Evolutionary conservation across 2,888 invertebrate species (phyloP), one percentile per base, ranked within the genome.

Genomic region (Bruchidius siliquastri): DNA sequence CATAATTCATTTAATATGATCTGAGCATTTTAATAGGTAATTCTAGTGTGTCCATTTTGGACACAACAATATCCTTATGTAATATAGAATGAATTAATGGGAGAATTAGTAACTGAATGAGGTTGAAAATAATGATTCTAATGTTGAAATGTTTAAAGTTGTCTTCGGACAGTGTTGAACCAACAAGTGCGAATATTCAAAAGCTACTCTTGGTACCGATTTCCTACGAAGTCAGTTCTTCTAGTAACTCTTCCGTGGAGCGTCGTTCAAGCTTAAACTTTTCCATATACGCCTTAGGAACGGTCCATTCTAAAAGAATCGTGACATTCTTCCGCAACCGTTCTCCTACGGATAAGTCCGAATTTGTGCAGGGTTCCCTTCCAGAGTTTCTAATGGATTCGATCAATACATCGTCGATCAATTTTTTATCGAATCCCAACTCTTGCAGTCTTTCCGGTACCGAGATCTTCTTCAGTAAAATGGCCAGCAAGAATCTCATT

Each of bases 401-500:
- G 72, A 92, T 88, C 0, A 96, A 88, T 2, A 96, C 92, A 77
- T 95, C 93, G 83, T 96, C 96, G 76, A 96, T 94, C 8, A 95
- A 89, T 71, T 92, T 88, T 81, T 90, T 91, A 86, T 91, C 90
- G 85, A 91, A 91, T 81, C 96, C 95, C 83, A 96, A 87, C 81
- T 92, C 92, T 76, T 92, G 91, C 70, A 96, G 88, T 81, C 92
- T 91, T 79, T 93, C 92, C 78, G 92, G 91, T n/a, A 92, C 91
- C 21, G 95, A 95, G 77, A 96, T 95, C 86, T 93, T 93, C 81
- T 94, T 94, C 72, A 96, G 86, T 68, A 96, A 89, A 69, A 95
- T 91, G 0, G 95, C 96, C 77, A 96, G 88, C 67, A 95, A 89
- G 78, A 94, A 90, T 74, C 96, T 89, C 91, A 96, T 92, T 79